Evolutionary conservation across 2,888 invertebrate species (phyloP), one percentile per base, ranked within the genome.

Genomic region (Ichneumoninae sp.): DNA sequence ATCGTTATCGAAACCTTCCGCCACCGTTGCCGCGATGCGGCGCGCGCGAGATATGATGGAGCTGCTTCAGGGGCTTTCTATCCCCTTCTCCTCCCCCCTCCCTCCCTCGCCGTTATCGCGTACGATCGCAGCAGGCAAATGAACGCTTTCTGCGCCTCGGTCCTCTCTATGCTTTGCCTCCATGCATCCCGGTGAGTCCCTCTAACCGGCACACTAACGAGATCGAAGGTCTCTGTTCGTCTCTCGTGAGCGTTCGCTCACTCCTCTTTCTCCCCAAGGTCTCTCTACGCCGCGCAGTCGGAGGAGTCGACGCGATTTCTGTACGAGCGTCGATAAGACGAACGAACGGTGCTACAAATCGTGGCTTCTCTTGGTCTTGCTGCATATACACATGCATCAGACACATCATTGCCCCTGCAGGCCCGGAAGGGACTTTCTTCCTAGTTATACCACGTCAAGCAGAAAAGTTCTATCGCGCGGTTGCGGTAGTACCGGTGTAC

Each of bases 1-100:
- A 91, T 91, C 87, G 86, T 91, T 91, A 91, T 91, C 91, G 83
- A 63, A 81, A 87, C 82, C 86, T 88, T 88, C 85, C 82, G 82
- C 85, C 82, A 76, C 75, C 79, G 79, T 36, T 65, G 76, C 52
- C 83, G 85, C 88, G 60, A 76, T 69, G 60, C 65, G 79, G 54
- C 54, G 78, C 71, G 66, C 71, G 69, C 60, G 85, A 91, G 91
- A 91, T 91, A 91, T 90, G 91, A 91, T 88, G 87, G 87, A 88
- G 88, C 83, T 78, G 82, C 86, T 84, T 84, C 75, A 60, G 44
- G 16, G 44, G 44, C 52, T 54, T 19, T 54, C 52, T 54, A 19
- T n/a, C 52, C 19, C 52, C n/a, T n/a, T 54, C 52, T 19, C 8
- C 52, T 16, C 7, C 16, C 16, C n/a, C 16, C 63, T 63, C 30